Percentiles rank a stretch among this genome's conserved stretches.
Conservation (phyloP, 1,140 invertebrate genomes). For the Drosophila arawakana region DNA sequence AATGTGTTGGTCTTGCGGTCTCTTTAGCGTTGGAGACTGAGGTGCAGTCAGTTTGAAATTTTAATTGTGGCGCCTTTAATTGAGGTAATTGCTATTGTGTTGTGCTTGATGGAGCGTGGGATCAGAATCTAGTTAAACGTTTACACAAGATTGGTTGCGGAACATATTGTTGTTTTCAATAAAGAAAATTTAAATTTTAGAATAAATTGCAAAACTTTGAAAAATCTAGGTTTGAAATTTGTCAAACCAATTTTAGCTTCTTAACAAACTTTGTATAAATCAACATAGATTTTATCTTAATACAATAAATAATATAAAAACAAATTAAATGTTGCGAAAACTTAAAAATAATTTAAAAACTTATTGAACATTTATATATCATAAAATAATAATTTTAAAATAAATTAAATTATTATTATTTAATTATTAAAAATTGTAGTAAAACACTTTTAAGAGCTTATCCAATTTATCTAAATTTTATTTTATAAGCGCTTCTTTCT, state of each 20-base stretch:
- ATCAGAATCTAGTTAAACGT: constrained; percentile 32
- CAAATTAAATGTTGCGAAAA: neutral
- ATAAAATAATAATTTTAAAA: neutral
- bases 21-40: neutral
- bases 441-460: no score
- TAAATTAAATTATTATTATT: neutral
- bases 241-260: no score
- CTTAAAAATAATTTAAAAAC: no score
- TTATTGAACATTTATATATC: no score
- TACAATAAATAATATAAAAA: neutral
- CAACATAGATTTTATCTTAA: no score
- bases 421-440: no score
- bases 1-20: constrained; percentile 7
- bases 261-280: no score
- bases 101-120: constrained; percentile 23
- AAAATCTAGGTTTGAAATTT: no score
- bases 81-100: constrained; percentile 32
- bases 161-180: neutral
- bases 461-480: no score
- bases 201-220: no score
- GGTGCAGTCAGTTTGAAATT: constrained; percentile 18
- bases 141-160: constrained; percentile 10
- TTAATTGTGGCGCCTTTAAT: constrained; percentile 41
- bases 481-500: no score
- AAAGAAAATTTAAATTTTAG: neutral